Evolutionary conservation across 2,113 vertebrate species (phyloP).

Genomic region (Arvicanthis niloticus): DNA sequence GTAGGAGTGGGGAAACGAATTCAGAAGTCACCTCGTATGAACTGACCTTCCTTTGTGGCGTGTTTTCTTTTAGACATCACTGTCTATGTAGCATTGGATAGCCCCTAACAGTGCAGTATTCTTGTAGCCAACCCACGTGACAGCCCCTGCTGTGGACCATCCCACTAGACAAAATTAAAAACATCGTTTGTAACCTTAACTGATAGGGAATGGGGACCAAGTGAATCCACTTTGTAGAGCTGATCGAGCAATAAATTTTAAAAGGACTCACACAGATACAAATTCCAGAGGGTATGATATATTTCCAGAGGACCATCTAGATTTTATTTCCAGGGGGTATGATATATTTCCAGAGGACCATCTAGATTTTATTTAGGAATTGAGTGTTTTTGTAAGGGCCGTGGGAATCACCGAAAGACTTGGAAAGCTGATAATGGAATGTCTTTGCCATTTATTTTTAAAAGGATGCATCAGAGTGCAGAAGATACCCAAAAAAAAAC

Average conservation of each 20-base stretch:
- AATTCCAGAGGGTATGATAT: background rate
- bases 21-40: background rate
- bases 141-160: background rate
- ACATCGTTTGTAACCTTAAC: background rate
- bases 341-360: background rate
- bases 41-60: background rate
- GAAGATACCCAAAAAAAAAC: background rate
- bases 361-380: background rate
- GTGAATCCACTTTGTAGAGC: no score
- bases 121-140: background rate
- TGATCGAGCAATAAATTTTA: background rate
- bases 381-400: background rate
- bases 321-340: background rate
- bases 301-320: background rate
- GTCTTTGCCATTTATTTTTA: slow-evolving; percentile 1
- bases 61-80: background rate
- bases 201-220: rapidly evolving
- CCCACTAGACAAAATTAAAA: background rate
- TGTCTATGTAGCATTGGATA: background rate
- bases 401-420: background rate
- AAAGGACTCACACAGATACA: background rate
- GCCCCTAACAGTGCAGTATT: background rate
- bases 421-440: background rate
- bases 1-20: background rate
- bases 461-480: background rate